These are phyloP conservation scores for Amblyteles armatorius DNA, from an alignment of 2,888 invertebrate genomes.

Conservation along the genomic window DNA sequence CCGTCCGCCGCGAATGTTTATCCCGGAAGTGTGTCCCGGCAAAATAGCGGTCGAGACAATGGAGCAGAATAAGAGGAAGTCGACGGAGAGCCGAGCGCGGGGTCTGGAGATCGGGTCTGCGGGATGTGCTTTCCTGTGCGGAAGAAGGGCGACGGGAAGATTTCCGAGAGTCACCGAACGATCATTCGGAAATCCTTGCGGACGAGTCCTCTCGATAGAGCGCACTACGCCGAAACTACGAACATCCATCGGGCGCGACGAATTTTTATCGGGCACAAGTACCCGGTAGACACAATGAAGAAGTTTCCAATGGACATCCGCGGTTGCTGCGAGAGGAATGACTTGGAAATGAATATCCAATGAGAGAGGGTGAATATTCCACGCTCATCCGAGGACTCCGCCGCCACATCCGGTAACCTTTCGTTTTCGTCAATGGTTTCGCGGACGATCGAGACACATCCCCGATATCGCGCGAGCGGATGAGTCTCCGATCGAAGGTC, in stretches of 20 bases:
- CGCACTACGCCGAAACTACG: not conserved
- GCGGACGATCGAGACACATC: conserved; percentile 9
- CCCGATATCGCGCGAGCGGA: conserved; percentile 1
- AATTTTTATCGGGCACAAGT: conserved; percentile 46
- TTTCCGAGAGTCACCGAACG: conserved; percentile 53
- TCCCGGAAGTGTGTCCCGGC: conserved; percentile 61
- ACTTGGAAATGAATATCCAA: conserved; percentile 50
- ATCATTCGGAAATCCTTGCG: conserved; percentile 52
- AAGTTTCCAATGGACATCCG: conserved; percentile 44
- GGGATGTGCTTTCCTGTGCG: conserved; percentile 41
- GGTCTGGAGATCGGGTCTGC: conserved; percentile 11
- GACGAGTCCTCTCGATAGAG: not conserved
- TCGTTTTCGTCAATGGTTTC: not conserved
- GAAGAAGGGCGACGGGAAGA: conserved; percentile 51
- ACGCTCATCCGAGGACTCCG: not conserved
- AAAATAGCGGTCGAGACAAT: conserved; percentile 67
- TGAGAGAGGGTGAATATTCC: conserved; percentile 41
- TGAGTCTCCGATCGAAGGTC: conserved; percentile 37
- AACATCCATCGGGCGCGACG: conserved; percentile 40
- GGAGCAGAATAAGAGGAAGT: conserved; percentile 21
- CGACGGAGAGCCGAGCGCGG: conserved; percentile 37
- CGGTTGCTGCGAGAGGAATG: conserved; percentile 22
- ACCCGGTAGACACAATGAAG: conserved; percentile 25
- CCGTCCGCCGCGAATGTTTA: conserved; percentile 57
- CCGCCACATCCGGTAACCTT: not conserved